phyloP scores from a whole-genome alignment of 53 echinoderm and acorn worm species.

The Holothuria scabra region DNA sequence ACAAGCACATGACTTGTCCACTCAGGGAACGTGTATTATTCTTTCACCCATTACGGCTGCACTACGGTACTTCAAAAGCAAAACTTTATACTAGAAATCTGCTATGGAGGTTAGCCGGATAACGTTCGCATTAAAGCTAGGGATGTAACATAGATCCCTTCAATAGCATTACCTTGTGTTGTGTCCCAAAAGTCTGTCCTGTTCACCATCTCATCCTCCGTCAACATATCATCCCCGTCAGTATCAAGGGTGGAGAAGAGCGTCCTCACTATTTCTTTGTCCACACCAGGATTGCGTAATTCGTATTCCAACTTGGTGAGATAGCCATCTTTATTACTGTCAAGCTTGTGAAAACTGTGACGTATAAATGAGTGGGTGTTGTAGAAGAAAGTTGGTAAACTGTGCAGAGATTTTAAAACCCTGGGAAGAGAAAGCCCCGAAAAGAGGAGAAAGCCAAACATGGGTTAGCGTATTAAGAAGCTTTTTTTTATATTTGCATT shows the following conservation, averaged over 20 bases:
- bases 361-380: slow-evolving; percentile 29
- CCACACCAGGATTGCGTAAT: slow-evolving; percentile 28
- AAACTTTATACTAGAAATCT: too few species aligned
- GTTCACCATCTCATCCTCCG: slow-evolving; percentile 10
- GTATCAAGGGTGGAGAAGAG: slow-evolving; percentile 23
- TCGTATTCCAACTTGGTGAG: slow-evolving; percentile 29
- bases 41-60: too few species aligned
- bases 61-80: too few species aligned
- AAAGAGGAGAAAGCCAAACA: slow-evolving; percentile 4
- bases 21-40: too few species aligned
- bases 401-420: slow-evolving; percentile 48
- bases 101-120: too few species aligned
- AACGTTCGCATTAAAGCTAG: too few species aligned
- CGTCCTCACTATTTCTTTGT: slow-evolving; percentile 36
- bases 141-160: not conserved
- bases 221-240: slow-evolving; percentile 23
- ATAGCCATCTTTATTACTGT: slow-evolving; percentile 19
- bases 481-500: not conserved
- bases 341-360: slow-evolving; percentile 8
- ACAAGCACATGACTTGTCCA: too few species aligned
- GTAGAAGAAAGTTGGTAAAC: slow-evolving; percentile 39
- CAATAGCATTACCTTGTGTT: slow-evolving; percentile 13
- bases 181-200: slow-evolving; percentile 36
- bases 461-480: slow-evolving; percentile 28
- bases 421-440: slow-evolving; percentile 25